Percentiles rank a stretch among this genome's conserved stretches.
These are phyloP conservation scores for Acanthurus leucopareius DNA, from an alignment of 2,797 vertebrate genomes.

Conservation along the genomic window DNA sequence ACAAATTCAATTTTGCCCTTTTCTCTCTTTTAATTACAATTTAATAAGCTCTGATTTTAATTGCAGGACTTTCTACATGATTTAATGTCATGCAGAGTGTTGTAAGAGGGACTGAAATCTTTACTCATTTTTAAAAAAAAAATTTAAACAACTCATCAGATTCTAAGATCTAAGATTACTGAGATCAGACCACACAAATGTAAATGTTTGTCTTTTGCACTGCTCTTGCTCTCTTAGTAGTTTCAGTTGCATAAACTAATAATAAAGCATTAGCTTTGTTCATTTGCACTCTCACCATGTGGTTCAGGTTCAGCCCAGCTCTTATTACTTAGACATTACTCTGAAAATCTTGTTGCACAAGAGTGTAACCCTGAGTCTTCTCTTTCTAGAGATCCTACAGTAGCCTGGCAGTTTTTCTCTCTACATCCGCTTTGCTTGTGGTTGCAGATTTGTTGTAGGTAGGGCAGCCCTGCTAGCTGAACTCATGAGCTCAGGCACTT, in stretches of 20 bases:
- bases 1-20: not conserved
- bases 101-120: too few species aligned
- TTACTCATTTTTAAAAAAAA: too few species aligned
- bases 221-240: not conserved
- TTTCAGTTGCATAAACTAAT: not conserved
- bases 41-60: not conserved
- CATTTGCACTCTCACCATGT: slow-evolving; percentile 39
- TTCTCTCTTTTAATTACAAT: not conserved
- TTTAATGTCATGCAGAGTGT: not conserved
- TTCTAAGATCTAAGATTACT: too few species aligned
- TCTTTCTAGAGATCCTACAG: slow-evolving; percentile 32
- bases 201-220: too few species aligned
- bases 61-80: not conserved
- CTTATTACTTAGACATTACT: slow-evolving; percentile 37
- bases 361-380: slow-evolving; percentile 26
- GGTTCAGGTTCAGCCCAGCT: slow-evolving; percentile 19
- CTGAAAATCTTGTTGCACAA: slow-evolving; percentile 43
- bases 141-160: too few species aligned
- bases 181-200: too few species aligned
- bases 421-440: slow-evolving; percentile 23
- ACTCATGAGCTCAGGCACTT: slow-evolving; percentile 29
- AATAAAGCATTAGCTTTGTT: slow-evolving; percentile 25
- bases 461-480: not conserved
- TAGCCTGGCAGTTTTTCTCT: slow-evolving; percentile 10
- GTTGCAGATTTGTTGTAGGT: slow-evolving; percentile 41